Conservation (phyloP, 2,113 vertebrate genomes). For the Arenaria interpres region DNA sequence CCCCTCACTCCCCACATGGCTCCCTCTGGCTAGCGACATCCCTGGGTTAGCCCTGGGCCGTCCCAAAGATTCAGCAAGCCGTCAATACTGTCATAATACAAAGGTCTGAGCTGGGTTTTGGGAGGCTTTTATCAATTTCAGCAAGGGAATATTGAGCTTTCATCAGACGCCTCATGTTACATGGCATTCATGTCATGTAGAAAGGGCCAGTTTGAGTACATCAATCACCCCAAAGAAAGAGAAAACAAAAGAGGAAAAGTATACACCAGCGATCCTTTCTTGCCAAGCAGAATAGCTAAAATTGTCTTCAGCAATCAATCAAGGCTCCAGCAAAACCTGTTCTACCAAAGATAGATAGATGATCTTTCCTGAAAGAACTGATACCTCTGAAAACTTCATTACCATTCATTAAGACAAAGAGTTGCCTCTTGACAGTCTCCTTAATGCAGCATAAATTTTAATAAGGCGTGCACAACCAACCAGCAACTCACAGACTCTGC, state of each 20-base stretch:
- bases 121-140: not conserved
- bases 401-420: not conserved
- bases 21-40: not conserved
- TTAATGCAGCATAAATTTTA: slow-evolving; percentile 23
- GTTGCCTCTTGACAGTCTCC: not conserved
- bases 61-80: not conserved
- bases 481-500: not conserved
- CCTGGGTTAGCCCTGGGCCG: not conserved
- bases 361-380: not conserved
- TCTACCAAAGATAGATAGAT: not conserved
- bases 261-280: not conserved
- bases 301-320: slow-evolving; percentile 24
- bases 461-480: not conserved
- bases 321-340: slow-evolving; percentile 23
- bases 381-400: not conserved
- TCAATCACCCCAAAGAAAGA: not conserved
- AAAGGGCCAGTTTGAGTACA: not conserved
- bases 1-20: not conserved
- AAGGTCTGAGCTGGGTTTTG: not conserved
- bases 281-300: not conserved
- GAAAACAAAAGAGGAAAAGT: not conserved
- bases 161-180: not conserved
- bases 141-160: not conserved
- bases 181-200: not conserved
- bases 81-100: accelerated